Conservation (phyloP, 2,797 vertebrate species). For the Rhincodon typus region DNA sequence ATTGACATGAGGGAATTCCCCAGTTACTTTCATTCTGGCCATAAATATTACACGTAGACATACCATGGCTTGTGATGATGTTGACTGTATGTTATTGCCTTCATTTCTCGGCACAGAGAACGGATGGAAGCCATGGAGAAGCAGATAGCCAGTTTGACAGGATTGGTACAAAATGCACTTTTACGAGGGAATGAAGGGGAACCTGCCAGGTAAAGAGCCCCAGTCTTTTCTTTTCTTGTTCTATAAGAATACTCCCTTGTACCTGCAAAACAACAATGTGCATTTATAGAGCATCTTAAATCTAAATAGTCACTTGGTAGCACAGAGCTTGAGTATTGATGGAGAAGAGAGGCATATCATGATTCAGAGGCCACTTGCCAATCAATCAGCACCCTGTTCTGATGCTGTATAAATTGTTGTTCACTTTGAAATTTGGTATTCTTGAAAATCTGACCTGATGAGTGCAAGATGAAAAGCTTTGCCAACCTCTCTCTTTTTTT, state of each 20-base stretch:
- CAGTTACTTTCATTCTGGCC: not conserved
- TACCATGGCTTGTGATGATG: not conserved
- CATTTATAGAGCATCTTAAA: not conserved
- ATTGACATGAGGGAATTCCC: not conserved
- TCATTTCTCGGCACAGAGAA: slow-evolving; percentile 60
- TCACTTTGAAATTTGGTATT: no score
- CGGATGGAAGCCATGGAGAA: slow-evolving; percentile 99
- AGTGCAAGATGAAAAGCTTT: no score
- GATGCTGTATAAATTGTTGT: no score
- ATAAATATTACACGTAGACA: no score
- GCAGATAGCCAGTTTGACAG: slow-evolving; percentile 95
- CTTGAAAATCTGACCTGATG: no score
- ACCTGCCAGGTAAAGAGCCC: slow-evolving; percentile 59
- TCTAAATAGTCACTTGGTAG: no score
- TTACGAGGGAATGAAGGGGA: slow-evolving; percentile 86
- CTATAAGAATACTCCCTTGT: not conserved
- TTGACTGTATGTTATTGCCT: not conserved
- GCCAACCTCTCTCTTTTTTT: no score
- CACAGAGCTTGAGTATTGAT: no score
- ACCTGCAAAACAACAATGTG: not conserved
- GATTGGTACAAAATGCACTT: slow-evolving; percentile 89
- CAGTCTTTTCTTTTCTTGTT: no score
- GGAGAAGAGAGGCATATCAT: no score
- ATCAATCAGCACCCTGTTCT: no score
- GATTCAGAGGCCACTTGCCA: no score